Base-by-base conservation (phyloP, 2,113 vertebrate genomes). In the Mobula birostris region DNA sequence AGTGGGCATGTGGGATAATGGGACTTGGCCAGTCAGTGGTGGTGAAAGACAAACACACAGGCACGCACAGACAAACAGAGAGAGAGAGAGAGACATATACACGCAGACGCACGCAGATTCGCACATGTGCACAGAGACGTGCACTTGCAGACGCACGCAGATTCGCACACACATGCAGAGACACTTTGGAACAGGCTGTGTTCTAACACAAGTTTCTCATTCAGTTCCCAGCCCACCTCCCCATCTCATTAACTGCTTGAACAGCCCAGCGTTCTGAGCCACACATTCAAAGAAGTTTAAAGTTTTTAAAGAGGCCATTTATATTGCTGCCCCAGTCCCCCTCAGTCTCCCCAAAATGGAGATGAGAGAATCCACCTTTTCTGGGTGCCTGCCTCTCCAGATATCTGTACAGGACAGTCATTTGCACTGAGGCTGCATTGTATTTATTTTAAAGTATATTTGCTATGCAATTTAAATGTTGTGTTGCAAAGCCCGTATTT, bases 391-490 rank as follows among this genome's bases (percentile, higher is more conserved):
- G 83, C 27, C 27, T 61, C 17, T 8, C 58, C 11, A 40, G 11
- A 48, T 58, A 14, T 29, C 40, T 85, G 82, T 85, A 27, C 82
- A 27, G 82, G 9, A 48, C n/a, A 32, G 8, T 14, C 3, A 27
- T 27, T 66, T 66, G 58, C 61, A 88, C 83, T 87, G 83, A 87
- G 17, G 36, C 79, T 15, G 58, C 58, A n/a, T 32, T 88, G 85
- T 88, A 88, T 88, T 88, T 88, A 88, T 88, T 88, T 88, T 32
- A 63, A 63, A 32, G 61, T 88, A 32, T 63, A 88, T 88, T 66
- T 88, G 85, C 85, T 88, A 88, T 6, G 15, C 66, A 21, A 63
- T 32, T 61, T n/a, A 7, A 32, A 32, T 66, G 29, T 66, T 88
- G 61, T 29, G 58, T 66, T 66, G 85, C n/a, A 61, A 32, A 88